These are phyloP conservation scores for Procambarus virginalis DNA, from an alignment of 1,140 invertebrate genomes.

Conservation along the genomic window DNA sequence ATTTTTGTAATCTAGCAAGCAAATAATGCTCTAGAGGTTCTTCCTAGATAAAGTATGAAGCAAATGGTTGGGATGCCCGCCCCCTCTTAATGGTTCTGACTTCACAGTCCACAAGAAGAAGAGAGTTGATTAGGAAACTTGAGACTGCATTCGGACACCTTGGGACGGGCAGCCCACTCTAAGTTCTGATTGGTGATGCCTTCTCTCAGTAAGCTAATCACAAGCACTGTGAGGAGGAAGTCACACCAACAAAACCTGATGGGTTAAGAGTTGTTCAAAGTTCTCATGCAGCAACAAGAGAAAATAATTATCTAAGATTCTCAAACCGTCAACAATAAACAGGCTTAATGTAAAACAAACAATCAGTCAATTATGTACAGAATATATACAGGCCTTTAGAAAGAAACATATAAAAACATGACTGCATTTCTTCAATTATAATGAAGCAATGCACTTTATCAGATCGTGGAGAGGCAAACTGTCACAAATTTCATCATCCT, in stretches of 20 bases:
- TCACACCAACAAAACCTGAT: constrained; percentile 59
- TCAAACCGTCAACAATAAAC: constrained; percentile 69
- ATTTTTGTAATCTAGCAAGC: constrained; percentile 68
- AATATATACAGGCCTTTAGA: constrained; percentile 65
- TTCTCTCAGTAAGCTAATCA: constrained; percentile 48
- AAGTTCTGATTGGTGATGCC: constrained; percentile 57
- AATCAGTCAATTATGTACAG: constrained; percentile 67
- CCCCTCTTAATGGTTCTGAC: constrained; percentile 38
- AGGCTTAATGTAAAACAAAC: constrained; percentile 69
- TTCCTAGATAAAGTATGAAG: constrained; percentile 68
- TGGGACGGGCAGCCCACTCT: constrained; percentile 62
- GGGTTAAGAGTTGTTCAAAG: constrained; percentile 66
- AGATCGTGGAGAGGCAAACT: constrained; percentile 66
- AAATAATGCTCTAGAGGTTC: constrained; percentile 68
- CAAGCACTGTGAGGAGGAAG: constrained; percentile 39
- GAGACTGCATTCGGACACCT: constrained; percentile 49
- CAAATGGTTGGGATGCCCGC: constrained; percentile 60
- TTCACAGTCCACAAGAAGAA: constrained; percentile 42
- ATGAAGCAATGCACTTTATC: constrained; percentile 65
- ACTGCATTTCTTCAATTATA: constrained; percentile 60
- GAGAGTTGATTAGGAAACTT: constrained; percentile 56
- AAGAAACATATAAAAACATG: constrained; percentile 67
- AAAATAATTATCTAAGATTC: constrained; percentile 69
- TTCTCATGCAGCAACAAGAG: constrained; percentile 68
- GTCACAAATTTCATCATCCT: constrained; percentile 62